These are phyloP conservation scores for Apeltes quadracus DNA, from an alignment of 2,113 vertebrate genomes.

Conservation along the genomic window DNA sequence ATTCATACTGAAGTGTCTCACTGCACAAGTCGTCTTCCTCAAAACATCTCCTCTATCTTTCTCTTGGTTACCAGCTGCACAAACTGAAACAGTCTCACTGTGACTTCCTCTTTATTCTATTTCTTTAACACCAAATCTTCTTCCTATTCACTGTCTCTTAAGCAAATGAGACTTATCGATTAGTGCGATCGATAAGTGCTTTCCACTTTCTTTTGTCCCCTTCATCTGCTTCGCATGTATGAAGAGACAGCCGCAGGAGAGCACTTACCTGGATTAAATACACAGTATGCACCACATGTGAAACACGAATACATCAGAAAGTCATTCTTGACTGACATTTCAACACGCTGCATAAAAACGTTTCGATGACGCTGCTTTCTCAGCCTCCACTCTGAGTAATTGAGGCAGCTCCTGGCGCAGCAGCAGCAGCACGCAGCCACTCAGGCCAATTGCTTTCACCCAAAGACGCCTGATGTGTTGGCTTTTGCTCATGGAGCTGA, in stretches of 20 bases:
- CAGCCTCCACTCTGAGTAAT: neutral
- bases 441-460: conserved; percentile 8
- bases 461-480: conserved; percentile 7
- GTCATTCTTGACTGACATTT: conserved; percentile 4
- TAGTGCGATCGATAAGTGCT: no score
- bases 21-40: neutral
- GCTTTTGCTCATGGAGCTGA: conserved; percentile 12
- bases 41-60: neutral
- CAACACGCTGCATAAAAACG: conserved; percentile 12
- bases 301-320: neutral
- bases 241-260: neutral
- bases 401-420: conserved; percentile 17
- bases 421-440: neutral
- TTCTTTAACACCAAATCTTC: neutral
- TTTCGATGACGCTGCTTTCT: conserved; percentile 6
- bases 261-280: neutral
- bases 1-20: neutral
- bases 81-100: neutral
- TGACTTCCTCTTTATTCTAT: conserved; percentile 12
- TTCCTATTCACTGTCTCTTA: neutral
- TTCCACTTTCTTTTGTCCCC: neutral
- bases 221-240: neutral
- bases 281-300: neutral
- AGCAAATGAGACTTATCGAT: neutral
- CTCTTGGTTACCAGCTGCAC: neutral